Percentiles rank a stretch among this genome's conserved stretches.
Conservation (phyloP, 2,113 vertebrate genomes). For the Laterallus jamaicensis region DNA sequence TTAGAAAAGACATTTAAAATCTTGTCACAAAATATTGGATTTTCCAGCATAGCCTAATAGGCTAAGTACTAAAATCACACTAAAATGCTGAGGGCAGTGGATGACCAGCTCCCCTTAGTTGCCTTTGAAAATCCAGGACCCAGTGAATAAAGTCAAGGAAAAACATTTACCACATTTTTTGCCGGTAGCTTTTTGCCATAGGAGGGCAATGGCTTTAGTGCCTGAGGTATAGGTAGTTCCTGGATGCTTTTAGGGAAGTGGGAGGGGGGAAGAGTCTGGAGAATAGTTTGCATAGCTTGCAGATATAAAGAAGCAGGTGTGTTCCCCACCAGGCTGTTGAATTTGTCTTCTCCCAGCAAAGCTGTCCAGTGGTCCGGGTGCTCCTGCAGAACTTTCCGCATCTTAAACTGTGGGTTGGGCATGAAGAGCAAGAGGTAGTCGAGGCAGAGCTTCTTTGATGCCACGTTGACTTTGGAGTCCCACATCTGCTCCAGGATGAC, state of each 20-base stretch:
- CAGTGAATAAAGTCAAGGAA: slow-evolving; percentile 51
- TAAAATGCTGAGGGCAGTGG: slow-evolving; percentile 17
- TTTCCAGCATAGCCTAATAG: slow-evolving; percentile 4
- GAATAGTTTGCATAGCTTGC: slow-evolving; percentile 82
- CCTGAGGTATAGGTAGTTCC: slow-evolving; percentile 84
- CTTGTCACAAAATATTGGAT: slow-evolving; percentile 27
- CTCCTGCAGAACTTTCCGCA: slow-evolving; percentile 73
- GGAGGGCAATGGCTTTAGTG: slow-evolving; percentile 75
- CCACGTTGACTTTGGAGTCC: slow-evolving; percentile 72
- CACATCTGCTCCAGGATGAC: slow-evolving; percentile 82
- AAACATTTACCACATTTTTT: slow-evolving; percentile 72
- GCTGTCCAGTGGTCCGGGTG: slow-evolving; percentile 79
- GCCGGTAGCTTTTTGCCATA: slow-evolving; percentile 62
- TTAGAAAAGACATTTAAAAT: slow-evolving; percentile 57
- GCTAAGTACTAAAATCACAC: slow-evolving; percentile 38
- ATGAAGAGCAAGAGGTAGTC: slow-evolving; percentile 87
- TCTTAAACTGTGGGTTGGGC: slow-evolving; percentile 78
- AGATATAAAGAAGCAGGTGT: slow-evolving; percentile 83
- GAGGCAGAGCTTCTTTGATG: slow-evolving; percentile 79
- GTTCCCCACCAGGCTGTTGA: slow-evolving; percentile 78
- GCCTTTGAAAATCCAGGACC: slow-evolving; percentile 57
- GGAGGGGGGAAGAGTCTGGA: slow-evolving; percentile 80
- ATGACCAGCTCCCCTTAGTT: slow-evolving; percentile 18
- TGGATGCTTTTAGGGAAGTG: slow-evolving; percentile 83
- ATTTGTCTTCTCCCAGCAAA: slow-evolving; percentile 82